Conservation (phyloP, 1,140 invertebrate genomes). For the Akabosia matsudoensis region DNA sequence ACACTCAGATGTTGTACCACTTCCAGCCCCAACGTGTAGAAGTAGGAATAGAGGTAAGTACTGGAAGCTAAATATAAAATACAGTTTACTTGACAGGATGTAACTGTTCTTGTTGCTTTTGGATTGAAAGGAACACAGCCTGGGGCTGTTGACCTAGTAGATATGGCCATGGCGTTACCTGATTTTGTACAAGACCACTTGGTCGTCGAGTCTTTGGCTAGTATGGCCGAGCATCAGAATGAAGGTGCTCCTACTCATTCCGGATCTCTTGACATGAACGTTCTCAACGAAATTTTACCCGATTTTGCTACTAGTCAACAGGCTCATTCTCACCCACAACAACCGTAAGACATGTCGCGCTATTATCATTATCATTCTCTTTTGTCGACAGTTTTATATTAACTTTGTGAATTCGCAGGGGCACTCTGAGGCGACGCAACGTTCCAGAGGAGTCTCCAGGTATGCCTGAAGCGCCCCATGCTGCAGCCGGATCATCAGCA, state of each 20-base stretch:
- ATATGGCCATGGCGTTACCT: constrained; percentile 52
- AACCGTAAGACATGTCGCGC: constrained; percentile 16
- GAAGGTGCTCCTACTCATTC: constrained; percentile 48
- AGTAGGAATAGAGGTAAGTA: constrained; percentile 34
- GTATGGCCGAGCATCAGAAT: constrained; percentile 26
- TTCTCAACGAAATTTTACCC: constrained; percentile 58
- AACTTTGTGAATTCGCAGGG: background rate
- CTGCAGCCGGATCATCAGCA: constrained; percentile 48
- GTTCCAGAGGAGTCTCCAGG: background rate
- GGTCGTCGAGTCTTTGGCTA: constrained; percentile 59
- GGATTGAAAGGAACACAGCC: constrained; percentile 8
- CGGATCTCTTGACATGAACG: constrained; percentile 47
- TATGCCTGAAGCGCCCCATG: constrained; percentile 22
- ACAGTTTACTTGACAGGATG: background rate
- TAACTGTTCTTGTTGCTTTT: background rate
- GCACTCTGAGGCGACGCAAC: no score
- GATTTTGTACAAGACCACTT: constrained; percentile 63
- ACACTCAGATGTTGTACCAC: constrained; percentile 41
- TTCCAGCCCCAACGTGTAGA: constrained; percentile 23
- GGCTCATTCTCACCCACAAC: background rate
- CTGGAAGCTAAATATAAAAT: background rate
- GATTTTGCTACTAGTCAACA: constrained; percentile 58
- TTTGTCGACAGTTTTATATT: constrained; percentile 28
- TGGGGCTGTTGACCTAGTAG: constrained; percentile 40
- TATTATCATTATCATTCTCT: constrained; percentile 50